Base-by-base conservation (phyloP, 2,888 invertebrate genomes). In the Zaprionus bogoriensis region DNA sequence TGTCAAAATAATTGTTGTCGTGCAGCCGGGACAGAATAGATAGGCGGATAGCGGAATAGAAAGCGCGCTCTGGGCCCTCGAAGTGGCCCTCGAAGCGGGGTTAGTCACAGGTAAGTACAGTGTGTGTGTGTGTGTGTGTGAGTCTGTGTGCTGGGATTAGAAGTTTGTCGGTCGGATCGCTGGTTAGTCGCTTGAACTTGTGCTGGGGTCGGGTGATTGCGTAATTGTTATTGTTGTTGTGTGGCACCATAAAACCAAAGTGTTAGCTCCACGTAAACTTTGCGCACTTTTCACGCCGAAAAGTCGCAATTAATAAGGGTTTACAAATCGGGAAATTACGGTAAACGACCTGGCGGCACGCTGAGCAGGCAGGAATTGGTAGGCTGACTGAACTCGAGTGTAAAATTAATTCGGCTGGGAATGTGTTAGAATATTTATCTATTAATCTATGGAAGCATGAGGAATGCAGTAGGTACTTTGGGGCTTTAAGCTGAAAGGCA, bases 1-100 rank as follows among this genome's bases (percentile, higher is more conserved):
- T 77, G 67, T 77, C 83, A 70, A 85, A 85, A 82, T 85, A 82
- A 67, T 79, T 82, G 67, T 74, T 78, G 74, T 54, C 74, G 70
- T 76, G 83, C 77, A 78, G 75, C 59, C 58, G 57, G 78, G 63
- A 74, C 72, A 74, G n/a, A n/a, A 60, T 71, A 57, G 69, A 53
- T 45, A 41, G 50, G 22, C 22, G 32, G 3, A 14, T 27, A 27
- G 10, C 27, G 17, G 28, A 36, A 38, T 22, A 30, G 41, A 12
- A 36, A 45, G 54, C 60, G 47, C 53, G 54, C 27, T 50, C 32
- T 41, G 30, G 39, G 20, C 19, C 61, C 53, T 53, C 44, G 44
- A 54, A 44, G 50, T 39, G 52, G 57, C 59, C 69, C 64, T 65
- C 45, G 51, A 62, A 62, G 59, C 46, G 41, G 50, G 51, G 63